phyloP scores from a whole-genome alignment of 2,888 invertebrate genomes.

The Pseudeuparius sepicola region DNA sequence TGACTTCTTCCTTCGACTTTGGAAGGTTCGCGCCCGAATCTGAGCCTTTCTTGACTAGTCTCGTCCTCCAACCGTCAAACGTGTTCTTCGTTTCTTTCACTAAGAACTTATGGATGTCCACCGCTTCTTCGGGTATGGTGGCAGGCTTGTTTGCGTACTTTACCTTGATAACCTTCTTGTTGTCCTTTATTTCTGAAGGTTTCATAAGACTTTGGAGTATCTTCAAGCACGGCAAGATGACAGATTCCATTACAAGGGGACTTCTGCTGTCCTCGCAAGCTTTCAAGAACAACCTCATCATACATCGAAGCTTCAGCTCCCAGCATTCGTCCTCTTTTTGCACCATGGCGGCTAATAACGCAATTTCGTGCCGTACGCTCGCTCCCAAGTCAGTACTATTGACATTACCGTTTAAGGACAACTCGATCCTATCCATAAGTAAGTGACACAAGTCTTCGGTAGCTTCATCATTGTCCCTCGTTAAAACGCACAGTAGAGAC shows the following conservation, averaged over 20 bases:
- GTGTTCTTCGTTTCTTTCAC: constrained; percentile 57
- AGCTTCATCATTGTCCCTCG: constrained; percentile 73
- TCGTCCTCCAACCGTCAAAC: constrained; percentile 61
- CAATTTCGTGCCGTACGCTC: constrained; percentile 81
- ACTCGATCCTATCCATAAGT: constrained; percentile 74
- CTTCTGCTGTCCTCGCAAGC: constrained; percentile 68
- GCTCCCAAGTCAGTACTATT: constrained; percentile 63
- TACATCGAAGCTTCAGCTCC: constrained; percentile 83
- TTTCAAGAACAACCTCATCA: constrained; percentile 78
- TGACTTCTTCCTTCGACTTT: constrained; percentile 28
- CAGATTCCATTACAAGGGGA: constrained; percentile 81
- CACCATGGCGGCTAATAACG: constrained; percentile 75
- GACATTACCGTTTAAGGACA: constrained; percentile 61
- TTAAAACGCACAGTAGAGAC: constrained; percentile 77
- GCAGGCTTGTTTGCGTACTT: not conserved
- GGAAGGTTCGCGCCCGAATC: constrained; percentile 30
- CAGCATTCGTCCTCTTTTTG: constrained; percentile 92
- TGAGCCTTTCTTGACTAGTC: constrained; percentile 42
- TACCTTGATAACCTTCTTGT: constrained; percentile 22
- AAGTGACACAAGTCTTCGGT: constrained; percentile 76
- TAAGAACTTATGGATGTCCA: constrained; percentile 67
- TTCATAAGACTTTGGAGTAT: constrained; percentile 79
- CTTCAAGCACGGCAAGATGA: constrained; percentile 86
- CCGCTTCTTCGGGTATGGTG: constrained; percentile 35
- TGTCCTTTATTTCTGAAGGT: constrained; percentile 43